Evolutionary conservation across 2,797 vertebrate species (phyloP), one percentile per base, ranked within the genome.

Genomic region (Poeciliopsis gracilis): DNA sequence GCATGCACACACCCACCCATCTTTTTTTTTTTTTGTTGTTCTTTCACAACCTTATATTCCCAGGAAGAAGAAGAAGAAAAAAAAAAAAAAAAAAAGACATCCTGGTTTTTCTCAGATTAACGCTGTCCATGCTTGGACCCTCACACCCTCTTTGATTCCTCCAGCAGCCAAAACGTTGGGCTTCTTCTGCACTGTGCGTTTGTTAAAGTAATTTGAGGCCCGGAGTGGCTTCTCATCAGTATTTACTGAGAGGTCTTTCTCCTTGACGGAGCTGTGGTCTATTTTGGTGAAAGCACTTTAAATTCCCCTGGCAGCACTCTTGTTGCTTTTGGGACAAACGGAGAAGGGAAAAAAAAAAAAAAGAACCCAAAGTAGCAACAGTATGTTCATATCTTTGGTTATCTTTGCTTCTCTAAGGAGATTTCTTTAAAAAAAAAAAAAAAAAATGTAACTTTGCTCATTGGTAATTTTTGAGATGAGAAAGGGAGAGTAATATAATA

Each of bases 311-410:
- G 88, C 88, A 76, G 80, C 57, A 67, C 82, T 87, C 80, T 76
- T 84, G 89, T 92, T 91, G 83, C 77, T 89, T 91, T 91, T 89
- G 83, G 88, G 86, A 88, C 88, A 92, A 90, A 91, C 87, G 88
- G 90, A 41, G 73, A 69, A 77, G 59, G 12, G 11, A 3, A 10
- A 18, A 18, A 18, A 49, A 49, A 49, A 49, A 23, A 51, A 20
- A 25, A 47, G 33, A 61, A 43, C 9, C 23, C 82, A 77, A 76
- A 82, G 72, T 67, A 63, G 81, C 80, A 76, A 28, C 41, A 61
- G 28, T 51, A 43, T 78, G 75, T 84, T 88, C 78, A 76, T 86
- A 87, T 92, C 83, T 84, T 85, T 76, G 73, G 84, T 87, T 88
- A 77, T 84, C 81, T 88, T 83, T 90, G 89, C 75, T 88, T 85